Base-by-base conservation (phyloP, 2,797 vertebrate genomes). In the Phrynocephalus forsythii region DNA sequence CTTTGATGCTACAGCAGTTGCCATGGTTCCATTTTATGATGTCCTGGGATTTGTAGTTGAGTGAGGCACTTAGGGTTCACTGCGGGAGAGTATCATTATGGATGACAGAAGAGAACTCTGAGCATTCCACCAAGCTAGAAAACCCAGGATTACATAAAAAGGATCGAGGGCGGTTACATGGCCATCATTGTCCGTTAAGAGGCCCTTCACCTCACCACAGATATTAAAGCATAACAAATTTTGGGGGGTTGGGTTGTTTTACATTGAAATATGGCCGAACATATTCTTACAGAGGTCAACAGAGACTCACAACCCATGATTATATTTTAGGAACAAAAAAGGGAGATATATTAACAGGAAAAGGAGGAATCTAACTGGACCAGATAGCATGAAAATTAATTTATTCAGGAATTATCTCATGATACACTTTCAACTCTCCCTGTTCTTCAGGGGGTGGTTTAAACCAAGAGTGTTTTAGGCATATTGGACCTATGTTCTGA, bases 401-500 rank as follows among this genome's bases (percentile, higher is more conserved):
- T 87, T 87, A 22, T 38, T 33, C 50, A 81, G 81, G 85, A 91
- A 86, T 68, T 11, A 76, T 1, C 24, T 68, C 48, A 79, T 38
- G 6, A 30, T 85, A 38, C 28, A 69, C 79, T 88, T 78, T 48
- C 80, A 89, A 79, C 83, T 89, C 33, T 50, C 76, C 85, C 90
- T 76, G 76, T 87, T 84, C 88, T 91, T 83, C 28, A 30, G 87
- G 87, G 8, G 8, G 77, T 33, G 78, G 75, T 91, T 75, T 90
- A 93, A 92, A 88, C 18, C 79, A 3, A 1, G n/a, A 88, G 87
- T 6, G 15, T 86, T 93, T 89, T 82, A 33, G 26, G 28, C 15
- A 3, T 0, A 77, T 13, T 83, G 79, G 92, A 86, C 63, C 56
- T 91, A 82, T 77, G 91, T 91, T 92, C 91, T 82, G 89, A 91